These are phyloP conservation scores for Dexiosoma caninum DNA, from an alignment of 2,888 invertebrate genomes.

Conservation along the genomic window DNA sequence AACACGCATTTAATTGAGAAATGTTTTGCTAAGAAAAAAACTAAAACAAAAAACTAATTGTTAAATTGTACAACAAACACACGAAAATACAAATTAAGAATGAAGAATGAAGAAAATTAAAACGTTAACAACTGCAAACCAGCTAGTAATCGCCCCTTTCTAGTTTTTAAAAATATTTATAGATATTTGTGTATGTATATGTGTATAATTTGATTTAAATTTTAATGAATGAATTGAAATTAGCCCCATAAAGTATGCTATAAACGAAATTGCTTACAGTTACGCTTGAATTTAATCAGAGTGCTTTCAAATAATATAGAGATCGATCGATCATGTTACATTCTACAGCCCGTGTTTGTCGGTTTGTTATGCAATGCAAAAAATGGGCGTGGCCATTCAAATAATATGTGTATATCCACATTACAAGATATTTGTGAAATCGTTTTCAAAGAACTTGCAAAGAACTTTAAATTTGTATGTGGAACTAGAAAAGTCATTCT, in stretches of 20 bases:
- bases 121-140: slow-evolving; percentile 57
- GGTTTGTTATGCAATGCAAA: no score
- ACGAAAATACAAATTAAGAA: not conserved
- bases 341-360: no score
- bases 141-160: slow-evolving; percentile 67
- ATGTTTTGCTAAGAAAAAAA: no score
- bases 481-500: no score
- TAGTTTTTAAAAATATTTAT: slow-evolving; percentile 48
- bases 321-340: no score
- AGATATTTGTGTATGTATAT: slow-evolving; percentile 50
- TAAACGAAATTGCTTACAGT: slow-evolving; percentile 38
- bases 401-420: no score
- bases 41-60: no score
- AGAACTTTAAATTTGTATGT: no score
- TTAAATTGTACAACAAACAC: slow-evolving; percentile 20
- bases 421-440: no score
- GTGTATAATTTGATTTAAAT: slow-evolving; percentile 18
- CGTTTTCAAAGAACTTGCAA: no score
- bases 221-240: slow-evolving; percentile 26
- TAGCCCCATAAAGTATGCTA: slow-evolving; percentile 40
- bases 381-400: not conserved
- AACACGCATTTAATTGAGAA: slow-evolving; percentile 27
- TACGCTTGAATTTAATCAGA: slow-evolving; percentile 7
- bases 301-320: no score
- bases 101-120: not conserved